A percentile compares a stretch with the other conserved stretches of the same genome.
phyloP scores from a whole-genome alignment of 2,888 invertebrate genomes.

The Euzetes globulus region DNA sequence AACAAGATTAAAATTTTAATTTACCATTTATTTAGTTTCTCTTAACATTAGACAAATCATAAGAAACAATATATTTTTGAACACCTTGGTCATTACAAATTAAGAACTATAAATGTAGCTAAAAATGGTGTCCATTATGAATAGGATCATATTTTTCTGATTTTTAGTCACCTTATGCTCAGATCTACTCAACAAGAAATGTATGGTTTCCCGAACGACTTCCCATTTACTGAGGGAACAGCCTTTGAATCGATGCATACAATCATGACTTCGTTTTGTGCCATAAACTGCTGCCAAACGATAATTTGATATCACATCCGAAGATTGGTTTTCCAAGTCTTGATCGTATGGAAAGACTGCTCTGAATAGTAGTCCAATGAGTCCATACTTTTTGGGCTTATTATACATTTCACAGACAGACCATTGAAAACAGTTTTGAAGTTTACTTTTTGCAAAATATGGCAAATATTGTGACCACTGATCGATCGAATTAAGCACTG shows the following conservation, averaged over 20 bases:
- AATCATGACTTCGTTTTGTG: background rate
- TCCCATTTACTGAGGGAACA: background rate
- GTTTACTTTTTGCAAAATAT: background rate
- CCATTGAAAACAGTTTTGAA: background rate
- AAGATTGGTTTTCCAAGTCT: background rate
- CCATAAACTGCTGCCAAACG: constrained; percentile 4
- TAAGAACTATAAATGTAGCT: background rate
- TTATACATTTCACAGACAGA: background rate
- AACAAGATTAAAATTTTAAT: too few species aligned
- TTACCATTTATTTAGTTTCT: too few species aligned
- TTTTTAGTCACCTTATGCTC: background rate
- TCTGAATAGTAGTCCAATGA: background rate
- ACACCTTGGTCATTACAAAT: too few species aligned
- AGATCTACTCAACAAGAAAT: background rate
- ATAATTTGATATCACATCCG: background rate
- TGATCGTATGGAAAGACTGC: background rate
- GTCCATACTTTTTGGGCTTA: background rate
- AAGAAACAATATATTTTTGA: too few species aligned
- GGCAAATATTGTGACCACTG: background rate
- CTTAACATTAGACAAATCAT: too few species aligned
- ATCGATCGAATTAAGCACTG: background rate
- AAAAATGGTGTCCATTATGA: background rate
- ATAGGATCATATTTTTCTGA: background rate
- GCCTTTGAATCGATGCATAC: background rate
- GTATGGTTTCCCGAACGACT: background rate